A percentile compares a stretch with the other conserved stretches of the same genome.
Evolutionary conservation across 2,113 vertebrate genomes (phyloP).

Genomic region (Tragulus kanchil): DNA sequence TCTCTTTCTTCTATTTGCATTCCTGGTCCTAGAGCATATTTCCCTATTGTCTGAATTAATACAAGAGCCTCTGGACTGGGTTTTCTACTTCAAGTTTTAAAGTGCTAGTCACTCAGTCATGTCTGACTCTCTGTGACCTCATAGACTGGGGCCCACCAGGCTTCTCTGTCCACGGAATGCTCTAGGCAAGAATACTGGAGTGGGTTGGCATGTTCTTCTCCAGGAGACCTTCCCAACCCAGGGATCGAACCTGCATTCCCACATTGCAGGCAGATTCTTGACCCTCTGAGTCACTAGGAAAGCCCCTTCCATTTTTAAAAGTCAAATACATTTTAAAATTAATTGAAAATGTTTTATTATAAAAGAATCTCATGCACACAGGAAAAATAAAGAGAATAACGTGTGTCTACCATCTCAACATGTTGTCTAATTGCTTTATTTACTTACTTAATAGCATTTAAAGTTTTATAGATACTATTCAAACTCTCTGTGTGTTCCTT

Average conservation of each 20-base stretch:
- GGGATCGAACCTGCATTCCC: background rate
- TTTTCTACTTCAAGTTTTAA: background rate
- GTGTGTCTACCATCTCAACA: fast-evolving
- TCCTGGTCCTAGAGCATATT: background rate
- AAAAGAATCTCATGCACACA: background rate
- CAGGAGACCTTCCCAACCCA: background rate
- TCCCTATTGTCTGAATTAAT: background rate
- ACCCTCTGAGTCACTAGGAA: background rate
- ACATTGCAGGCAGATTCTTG: background rate
- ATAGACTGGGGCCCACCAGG: background rate
- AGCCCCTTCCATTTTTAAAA: background rate
- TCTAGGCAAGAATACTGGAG: background rate
- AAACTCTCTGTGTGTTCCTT: background rate
- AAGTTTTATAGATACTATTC: background rate
- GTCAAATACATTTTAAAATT: background rate
- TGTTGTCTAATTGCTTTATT: background rate
- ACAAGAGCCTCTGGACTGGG: background rate
- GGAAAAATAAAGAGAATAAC: background rate
- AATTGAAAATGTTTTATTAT: background rate
- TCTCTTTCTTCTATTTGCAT: background rate
- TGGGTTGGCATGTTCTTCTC: background rate
- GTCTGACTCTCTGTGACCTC: background rate
- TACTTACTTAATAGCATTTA: background rate
- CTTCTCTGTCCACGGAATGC: background rate
- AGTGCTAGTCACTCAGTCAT: background rate